Evolutionary conservation across 2,113 vertebrate species (phyloP), one percentile per base, ranked within the genome.

Genomic region (Mystacornis crossleyi): DNA sequence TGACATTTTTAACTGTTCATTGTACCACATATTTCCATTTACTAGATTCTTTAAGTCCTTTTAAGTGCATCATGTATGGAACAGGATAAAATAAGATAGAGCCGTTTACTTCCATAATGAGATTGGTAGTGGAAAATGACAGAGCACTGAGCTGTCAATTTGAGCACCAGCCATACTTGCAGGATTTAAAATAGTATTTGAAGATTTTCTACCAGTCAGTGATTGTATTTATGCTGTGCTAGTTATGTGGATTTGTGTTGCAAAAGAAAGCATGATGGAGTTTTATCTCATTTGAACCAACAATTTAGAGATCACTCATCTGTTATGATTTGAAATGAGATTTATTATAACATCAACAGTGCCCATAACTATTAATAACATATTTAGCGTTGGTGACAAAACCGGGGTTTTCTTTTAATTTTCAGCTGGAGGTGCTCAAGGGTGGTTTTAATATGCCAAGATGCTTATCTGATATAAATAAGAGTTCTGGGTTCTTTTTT

Each of bases 11-110:
- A 97, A 97, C 94, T 93, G 92, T 72, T 89, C 93, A 83, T 92
- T 93, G 75, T 97, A 88, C 81, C 89, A 91, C 94, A 88, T 96
- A 95, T 97, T 97, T 97, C 95, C 88, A 95, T 97, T 97, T 95
- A 94, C 89, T 93, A 61, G 86, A 85, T 92, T 74, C 94, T 95
- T 89, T 67, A 96, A 80, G 69, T 54, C 89, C 85, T 81, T 95
- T 96, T 97, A 96, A 97, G 82, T 94, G 73, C 81, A 73, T 90
- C 69, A 42, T 83, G 73, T 94, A 90, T 79, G 88, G 80, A 83
- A 66, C 66, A 88, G 77, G 74, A 91, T 96, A 95, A 93, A 97
- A 92, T 88, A 77, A 89, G 85, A 78, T 25, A 95, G 74, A 73
- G 79, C 45, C 14, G 9, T 91, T 93, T 75, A 93, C 70, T 86